These are phyloP conservation scores for Drosophila paulistorum DNA, from an alignment of 1,140 invertebrate genomes.

Conservation along the genomic window DNA sequence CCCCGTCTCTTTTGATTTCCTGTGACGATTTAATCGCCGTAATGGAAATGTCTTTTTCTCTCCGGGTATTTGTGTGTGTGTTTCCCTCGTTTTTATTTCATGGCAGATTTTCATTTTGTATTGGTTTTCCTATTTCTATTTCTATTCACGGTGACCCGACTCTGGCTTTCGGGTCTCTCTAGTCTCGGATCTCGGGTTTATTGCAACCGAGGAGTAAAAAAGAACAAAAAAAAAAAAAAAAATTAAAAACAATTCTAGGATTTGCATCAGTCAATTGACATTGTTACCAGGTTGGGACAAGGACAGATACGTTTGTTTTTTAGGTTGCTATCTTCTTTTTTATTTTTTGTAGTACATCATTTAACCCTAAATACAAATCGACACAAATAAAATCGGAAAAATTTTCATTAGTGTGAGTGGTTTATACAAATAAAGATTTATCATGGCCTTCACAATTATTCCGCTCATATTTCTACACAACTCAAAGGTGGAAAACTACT, in stretches of 20 bases:
- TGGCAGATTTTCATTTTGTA: constrained; percentile 20
- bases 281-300: constrained; percentile 4
- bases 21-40: constrained; percentile 73
- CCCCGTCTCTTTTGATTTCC: constrained; percentile 24
- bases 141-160: constrained; percentile 17
- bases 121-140: constrained; percentile 20
- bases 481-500: too few relatives aligned
- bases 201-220: constrained; percentile 10
- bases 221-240: neutral
- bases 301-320: neutral
- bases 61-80: constrained; percentile 25
- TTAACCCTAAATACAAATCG: constrained; percentile 6
- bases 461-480: too few relatives aligned
- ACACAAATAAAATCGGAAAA: neutral
- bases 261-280: constrained; percentile 17
- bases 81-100: constrained; percentile 33
- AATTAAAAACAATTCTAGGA: constrained; percentile 7
- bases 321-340: neutral
- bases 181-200: constrained; percentile 11
- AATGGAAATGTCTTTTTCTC: constrained; percentile 73
- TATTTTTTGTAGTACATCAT: neutral
- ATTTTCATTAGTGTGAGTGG: constrained; percentile 1
- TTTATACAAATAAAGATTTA: neutral
- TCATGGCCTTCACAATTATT: neutral
- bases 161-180: constrained; percentile 1